A percentile compares a stretch with the other conserved stretches of the same genome.
phyloP scores from a whole-genome alignment of 2,888 invertebrate genomes.

The Amblyjoppa proteus region DNA sequence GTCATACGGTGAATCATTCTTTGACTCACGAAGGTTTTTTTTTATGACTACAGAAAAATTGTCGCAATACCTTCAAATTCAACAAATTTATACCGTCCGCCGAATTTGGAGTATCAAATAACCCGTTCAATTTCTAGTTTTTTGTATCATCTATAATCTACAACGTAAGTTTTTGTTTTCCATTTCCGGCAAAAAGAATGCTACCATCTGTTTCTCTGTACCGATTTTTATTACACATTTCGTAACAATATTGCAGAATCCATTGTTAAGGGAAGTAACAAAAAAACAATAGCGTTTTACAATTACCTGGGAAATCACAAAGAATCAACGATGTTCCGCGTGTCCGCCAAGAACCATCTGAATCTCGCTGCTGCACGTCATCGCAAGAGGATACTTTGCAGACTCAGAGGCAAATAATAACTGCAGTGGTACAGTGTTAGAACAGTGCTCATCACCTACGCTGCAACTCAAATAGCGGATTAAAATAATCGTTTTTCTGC shows the following conservation, averaged over 20 bases:
- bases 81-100: background rate
- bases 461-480: background rate
- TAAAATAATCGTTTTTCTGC: background rate
- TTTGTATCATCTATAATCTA: background rate
- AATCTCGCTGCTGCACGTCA: conserved; percentile 44
- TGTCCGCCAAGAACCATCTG: conserved; percentile 46
- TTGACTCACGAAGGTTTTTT: background rate
- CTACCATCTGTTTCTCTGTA: background rate
- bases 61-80: background rate
- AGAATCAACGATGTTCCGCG: conserved; percentile 50
- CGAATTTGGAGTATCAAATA: background rate
- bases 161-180: background rate
- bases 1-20: background rate
- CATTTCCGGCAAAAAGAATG: background rate
- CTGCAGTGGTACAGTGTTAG: background rate
- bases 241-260: conserved; percentile 22
- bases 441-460: background rate
- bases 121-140: background rate
- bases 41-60: background rate
- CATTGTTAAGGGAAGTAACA: background rate
- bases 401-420: conserved; percentile 61
- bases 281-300: background rate
- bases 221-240: background rate
- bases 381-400: conserved; percentile 59
- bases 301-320: background rate